Evolutionary conservation across 2,888 invertebrate genomes (phyloP), one percentile per base, ranked within the genome.

Genomic region (Sphecodes monilicornis): DNA sequence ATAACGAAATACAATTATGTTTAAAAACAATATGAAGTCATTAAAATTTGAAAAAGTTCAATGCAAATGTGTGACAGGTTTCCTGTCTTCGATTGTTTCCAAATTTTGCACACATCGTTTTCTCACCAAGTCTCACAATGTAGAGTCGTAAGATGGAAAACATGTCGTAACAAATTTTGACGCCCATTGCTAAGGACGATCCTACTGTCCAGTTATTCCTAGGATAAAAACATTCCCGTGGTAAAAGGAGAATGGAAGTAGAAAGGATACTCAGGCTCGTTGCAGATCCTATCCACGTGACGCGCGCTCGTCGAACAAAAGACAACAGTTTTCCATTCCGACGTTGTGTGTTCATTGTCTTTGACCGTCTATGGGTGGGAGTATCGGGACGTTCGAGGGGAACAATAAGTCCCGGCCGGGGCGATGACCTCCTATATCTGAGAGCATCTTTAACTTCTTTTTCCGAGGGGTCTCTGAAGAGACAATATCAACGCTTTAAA

Each of bases 301-400:
- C n/a, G 64, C 64, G 46, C 36, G 39, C 26, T 50, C 36, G 26
- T 6, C 22, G 50, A 64, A 76, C 76, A 76, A 76, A 76, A 68
- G 66, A 18, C 66, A 68, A 66, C 66, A 26, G 29, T 76, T 43
- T 68, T 66, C 66, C 39, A 18, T 76, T n/a, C 8, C 39, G 36
- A 36, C 76, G 50, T 39, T 39, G 46, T 50, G 16, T 26, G 26
- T 16, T 68, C 66, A 76, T 76, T 76, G 76, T 68, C 36, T 76
- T 68, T 29, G 66, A 46, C 11, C 39, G 66, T 46, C 46, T 68
- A n/a, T 46, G 32, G 64, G 18, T 11, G 66, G 39, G 50, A 50
- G 11, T 68, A 76, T 68, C 76, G 66, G 46, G 32, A 76, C 11
- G 26, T 68, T 50, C 50, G 22, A 50, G 26, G 76, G 41, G 39